phyloP scores from a whole-genome alignment of 2,888 invertebrate species.

The Pteria penguin region DNA sequence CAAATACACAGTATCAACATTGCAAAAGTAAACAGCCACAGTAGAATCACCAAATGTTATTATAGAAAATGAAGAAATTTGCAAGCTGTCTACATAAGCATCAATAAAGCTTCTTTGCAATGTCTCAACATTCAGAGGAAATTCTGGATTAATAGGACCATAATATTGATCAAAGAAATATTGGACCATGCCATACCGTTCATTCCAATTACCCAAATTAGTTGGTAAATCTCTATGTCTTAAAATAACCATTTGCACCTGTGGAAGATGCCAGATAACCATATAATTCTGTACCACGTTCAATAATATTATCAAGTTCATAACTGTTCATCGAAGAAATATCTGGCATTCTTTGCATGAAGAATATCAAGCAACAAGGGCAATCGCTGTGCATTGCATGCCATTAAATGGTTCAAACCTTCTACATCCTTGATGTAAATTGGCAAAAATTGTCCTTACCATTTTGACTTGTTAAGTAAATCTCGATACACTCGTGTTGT shows the following conservation, averaged over 20 bases:
- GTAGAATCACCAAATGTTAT: constrained; percentile 10
- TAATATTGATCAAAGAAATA: constrained; percentile 12
- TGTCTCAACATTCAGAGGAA: neutral
- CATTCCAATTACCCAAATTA: neutral
- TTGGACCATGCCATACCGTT: constrained; percentile 7
- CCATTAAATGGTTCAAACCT: constrained; percentile 20
- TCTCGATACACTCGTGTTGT: too few species aligned
- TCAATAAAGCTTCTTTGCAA: neutral
- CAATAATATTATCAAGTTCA: neutral
- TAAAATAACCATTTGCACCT: neutral
- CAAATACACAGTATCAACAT: neutral
- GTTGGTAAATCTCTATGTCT: constrained; percentile 13
- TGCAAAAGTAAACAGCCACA: constrained; percentile 11
- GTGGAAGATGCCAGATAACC: neutral
- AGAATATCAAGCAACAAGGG: constrained; percentile 21
- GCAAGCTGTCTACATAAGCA: neutral
- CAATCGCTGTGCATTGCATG: constrained; percentile 25
- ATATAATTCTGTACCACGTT: constrained; percentile 22
- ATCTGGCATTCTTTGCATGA: constrained; percentile 9
- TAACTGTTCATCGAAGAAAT: neutral
- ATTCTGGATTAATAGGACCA: neutral
- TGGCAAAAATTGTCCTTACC: neutral
- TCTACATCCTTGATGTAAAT: constrained; percentile 23
- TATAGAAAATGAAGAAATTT: neutral
- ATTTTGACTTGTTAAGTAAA: too few species aligned